Evolutionary conservation across 64 coral and sea anemone species (phyloP).

Genomic region (Platygyra sinensis): DNA sequence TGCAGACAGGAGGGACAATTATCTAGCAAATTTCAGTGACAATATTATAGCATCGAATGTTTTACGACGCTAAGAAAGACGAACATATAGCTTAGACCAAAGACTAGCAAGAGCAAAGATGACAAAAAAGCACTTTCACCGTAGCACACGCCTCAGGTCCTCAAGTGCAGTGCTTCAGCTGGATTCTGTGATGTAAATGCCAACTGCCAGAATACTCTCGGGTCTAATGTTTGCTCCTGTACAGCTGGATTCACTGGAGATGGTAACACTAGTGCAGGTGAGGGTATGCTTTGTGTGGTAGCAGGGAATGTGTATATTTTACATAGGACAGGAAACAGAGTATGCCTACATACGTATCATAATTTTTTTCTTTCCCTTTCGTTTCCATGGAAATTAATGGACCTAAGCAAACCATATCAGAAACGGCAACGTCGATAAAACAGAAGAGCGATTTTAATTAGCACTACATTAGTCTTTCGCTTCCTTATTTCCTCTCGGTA

Average conservation of each 20-base stretch:
- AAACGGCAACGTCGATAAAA: too few species aligned
- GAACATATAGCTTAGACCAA: background rate
- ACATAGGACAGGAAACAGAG: too few species aligned
- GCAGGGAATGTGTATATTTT: too few species aligned
- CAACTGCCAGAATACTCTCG: background rate
- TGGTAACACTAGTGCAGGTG: background rate
- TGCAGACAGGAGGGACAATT: constrained; percentile 12
- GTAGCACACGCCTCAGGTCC: too few species aligned
- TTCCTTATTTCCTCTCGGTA: too few species aligned
- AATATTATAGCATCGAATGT: background rate
- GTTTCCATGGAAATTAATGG: too few species aligned
- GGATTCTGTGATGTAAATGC: background rate
- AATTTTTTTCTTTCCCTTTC: too few species aligned
- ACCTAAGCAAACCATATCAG: too few species aligned
- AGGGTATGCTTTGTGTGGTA: background rate
- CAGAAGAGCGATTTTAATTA: too few species aligned
- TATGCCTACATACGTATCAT: too few species aligned
- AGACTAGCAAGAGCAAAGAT: background rate
- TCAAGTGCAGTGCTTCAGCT: background rate
- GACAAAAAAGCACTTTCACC: background rate
- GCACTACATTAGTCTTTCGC: too few species aligned
- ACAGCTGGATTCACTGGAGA: background rate
- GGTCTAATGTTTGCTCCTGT: background rate
- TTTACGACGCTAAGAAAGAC: background rate
- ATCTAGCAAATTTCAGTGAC: constrained; percentile 16